A percentile compares a stretch with the other conserved stretches of the same genome.
phyloP scores from a whole-genome alignment of 2,113 vertebrate genomes.

The Myrmecobius fasciatus region DNA sequence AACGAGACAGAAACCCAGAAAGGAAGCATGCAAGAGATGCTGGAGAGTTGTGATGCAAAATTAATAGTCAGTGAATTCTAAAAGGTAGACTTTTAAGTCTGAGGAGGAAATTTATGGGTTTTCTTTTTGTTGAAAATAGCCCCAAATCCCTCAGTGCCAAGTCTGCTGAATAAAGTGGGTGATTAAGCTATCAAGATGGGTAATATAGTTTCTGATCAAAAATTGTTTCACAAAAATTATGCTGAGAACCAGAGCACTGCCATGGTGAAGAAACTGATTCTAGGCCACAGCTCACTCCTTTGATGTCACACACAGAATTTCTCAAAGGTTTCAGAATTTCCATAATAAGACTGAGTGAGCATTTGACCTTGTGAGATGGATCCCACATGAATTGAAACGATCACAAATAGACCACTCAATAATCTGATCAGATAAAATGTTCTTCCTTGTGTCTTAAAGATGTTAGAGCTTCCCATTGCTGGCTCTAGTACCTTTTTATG shows the following conservation, averaged over 20 bases:
- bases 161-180: neutral
- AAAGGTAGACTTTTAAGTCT: neutral
- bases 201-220: neutral
- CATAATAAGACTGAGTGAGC: neutral
- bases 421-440: neutral
- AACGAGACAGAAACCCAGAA: neutral
- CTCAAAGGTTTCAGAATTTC: neutral
- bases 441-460: neutral
- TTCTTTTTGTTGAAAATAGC: neutral
- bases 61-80: neutral
- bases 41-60: neutral
- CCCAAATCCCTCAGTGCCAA: neutral
- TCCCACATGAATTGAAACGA: neutral
- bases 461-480: neutral
- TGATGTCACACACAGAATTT: neutral
- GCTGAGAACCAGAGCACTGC: neutral
- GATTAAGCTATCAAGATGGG: conserved; percentile 8
- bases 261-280: conserved; percentile 9
- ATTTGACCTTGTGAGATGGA: neutral
- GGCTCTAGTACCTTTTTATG: neutral
- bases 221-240: neutral
- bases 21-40: neutral
- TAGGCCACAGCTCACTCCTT: conserved; percentile 7
- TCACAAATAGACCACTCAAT: neutral
- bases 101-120: neutral